Evolutionary conservation across 2,888 invertebrate genomes (phyloP).

Genomic region (Netelia virgata): DNA sequence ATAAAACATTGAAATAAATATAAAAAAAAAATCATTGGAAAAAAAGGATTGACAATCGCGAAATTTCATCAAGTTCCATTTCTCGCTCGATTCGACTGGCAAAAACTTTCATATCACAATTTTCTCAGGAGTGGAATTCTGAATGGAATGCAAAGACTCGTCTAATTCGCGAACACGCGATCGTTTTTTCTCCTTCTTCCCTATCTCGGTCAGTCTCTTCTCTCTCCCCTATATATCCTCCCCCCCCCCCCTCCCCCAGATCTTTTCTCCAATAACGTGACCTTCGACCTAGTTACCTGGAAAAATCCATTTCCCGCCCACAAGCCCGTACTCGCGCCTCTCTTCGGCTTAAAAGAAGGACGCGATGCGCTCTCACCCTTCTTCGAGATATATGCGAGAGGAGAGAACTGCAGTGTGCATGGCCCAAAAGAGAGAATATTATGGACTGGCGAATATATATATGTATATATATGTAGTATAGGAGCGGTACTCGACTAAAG

Average conservation of each 20-base stretch:
- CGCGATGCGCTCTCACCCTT: conserved; percentile 24
- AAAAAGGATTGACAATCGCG: not conserved
- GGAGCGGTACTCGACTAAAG: not conserved
- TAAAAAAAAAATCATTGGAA: not conserved
- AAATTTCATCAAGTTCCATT: not conserved
- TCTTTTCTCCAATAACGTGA: conserved; percentile 53
- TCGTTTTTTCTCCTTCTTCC: not conserved
- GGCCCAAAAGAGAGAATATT: conserved; percentile 20
- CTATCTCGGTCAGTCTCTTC: not conserved
- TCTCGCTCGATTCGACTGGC: not conserved
- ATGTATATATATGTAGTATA: not conserved
- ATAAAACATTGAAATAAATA: not conserved
- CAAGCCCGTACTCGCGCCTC: conserved; percentile 33
- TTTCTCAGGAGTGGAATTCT: not conserved
- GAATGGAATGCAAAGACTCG: not conserved
- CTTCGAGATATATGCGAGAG: not conserved
- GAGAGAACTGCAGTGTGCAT: conserved; percentile 13
- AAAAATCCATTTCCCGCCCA: conserved; percentile 65
- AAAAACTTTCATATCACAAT: not conserved
- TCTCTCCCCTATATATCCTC: not conserved
- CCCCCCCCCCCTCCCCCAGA: conserved; percentile 16
- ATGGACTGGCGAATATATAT: not conserved
- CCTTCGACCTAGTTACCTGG: conserved; percentile 68
- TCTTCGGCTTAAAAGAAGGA: conserved; percentile 16
- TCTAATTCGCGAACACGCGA: not conserved